These are phyloP conservation scores for Argentina silus DNA, from an alignment of 2,797 vertebrate species.

Conservation along the genomic window DNA sequence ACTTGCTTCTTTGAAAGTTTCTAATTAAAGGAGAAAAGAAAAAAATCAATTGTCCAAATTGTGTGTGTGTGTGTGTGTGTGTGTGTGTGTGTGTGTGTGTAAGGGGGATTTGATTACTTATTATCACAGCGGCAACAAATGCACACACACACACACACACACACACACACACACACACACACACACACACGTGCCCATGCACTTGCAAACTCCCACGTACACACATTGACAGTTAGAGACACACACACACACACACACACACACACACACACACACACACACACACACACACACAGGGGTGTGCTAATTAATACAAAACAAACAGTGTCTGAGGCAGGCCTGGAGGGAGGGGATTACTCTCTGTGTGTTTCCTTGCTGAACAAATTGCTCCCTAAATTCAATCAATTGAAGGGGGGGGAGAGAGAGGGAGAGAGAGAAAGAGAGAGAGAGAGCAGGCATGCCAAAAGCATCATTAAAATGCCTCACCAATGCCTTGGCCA, in stretches of 20 bases:
- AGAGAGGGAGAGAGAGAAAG: slow-evolving; percentile 35
- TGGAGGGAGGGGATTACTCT: slow-evolving; percentile 64
- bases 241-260: background rate
- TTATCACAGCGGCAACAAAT: too few species aligned
- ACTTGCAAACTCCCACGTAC: background rate
- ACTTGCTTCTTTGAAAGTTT: slow-evolving; percentile 50
- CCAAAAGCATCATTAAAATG: slow-evolving; percentile 1
- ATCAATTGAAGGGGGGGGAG: too few species aligned
- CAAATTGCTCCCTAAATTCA: slow-evolving; percentile 75
- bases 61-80: too few species aligned
- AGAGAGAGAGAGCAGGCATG: background rate
- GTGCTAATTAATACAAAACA: slow-evolving; percentile 72
- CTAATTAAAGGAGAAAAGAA: slow-evolving; percentile 59
- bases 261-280: slow-evolving; percentile 11
- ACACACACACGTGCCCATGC: slow-evolving; percentile 32
- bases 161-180: too few species aligned
- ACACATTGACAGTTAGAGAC: background rate
- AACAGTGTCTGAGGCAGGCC: slow-evolving; percentile 64
- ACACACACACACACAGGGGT: background rate
- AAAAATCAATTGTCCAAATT: slow-evolving; percentile 48
- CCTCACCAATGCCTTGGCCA: slow-evolving; percentile 18
- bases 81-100: slow-evolving; percentile 20
- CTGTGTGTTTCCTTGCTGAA: slow-evolving; percentile 63
- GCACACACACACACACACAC: too few species aligned
- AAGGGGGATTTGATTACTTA: too few species aligned